Conservation (phyloP, 2,797 vertebrate species). For the Botia kubotai region DNA sequence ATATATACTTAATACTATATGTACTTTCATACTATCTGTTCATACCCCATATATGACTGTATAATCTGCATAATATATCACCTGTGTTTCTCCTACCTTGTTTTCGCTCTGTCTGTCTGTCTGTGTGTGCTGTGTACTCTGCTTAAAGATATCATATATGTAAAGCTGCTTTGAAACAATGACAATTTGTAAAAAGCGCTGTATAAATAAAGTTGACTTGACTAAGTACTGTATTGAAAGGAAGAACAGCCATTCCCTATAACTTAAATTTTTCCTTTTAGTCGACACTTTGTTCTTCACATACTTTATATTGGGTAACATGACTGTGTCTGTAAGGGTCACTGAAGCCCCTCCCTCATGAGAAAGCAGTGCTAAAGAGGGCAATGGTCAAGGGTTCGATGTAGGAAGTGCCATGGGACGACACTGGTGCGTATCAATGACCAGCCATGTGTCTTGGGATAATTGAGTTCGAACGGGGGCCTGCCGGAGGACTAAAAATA, state of each 20-base stretch:
- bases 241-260: slow-evolving; percentile 27
- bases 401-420: slow-evolving; percentile 8
- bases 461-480: slow-evolving; percentile 27
- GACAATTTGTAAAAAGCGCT: too few species aligned
- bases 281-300: slow-evolving; percentile 11
- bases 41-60: too few species aligned
- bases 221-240: background rate
- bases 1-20: too few species aligned
- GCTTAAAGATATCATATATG: too few species aligned
- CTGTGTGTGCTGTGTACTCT: too few species aligned
- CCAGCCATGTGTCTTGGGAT: slow-evolving; percentile 34
- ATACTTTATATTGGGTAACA: slow-evolving; percentile 5
- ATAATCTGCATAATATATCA: too few species aligned
- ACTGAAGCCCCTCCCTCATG: slow-evolving; percentile 11
- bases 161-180: too few species aligned
- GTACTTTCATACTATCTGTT: too few species aligned
- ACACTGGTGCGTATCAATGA: background rate
- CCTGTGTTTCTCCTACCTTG: too few species aligned
- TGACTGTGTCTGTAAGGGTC: slow-evolving; percentile 33
- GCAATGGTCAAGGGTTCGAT: slow-evolving; percentile 9
- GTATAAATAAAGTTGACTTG: too few species aligned
- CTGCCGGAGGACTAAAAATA: slow-evolving; percentile 41
- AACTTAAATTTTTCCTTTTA: background rate
- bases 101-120: too few species aligned
- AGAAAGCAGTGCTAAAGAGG: slow-evolving; percentile 2